Base-by-base conservation (phyloP, 2,113 vertebrate genomes). In the Sapayoa aenigma region DNA sequence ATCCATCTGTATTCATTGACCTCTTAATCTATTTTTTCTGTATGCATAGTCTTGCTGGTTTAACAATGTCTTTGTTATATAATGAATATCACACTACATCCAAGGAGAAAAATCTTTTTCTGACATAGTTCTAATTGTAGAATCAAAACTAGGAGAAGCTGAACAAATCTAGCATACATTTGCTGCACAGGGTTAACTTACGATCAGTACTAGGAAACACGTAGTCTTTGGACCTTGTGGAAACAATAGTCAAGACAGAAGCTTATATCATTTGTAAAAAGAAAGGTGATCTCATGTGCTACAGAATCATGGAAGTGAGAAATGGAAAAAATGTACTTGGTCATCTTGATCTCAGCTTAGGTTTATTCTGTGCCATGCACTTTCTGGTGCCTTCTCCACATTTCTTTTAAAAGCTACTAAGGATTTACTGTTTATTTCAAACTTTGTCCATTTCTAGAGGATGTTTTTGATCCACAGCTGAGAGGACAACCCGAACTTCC, bases 261-360 rank as follows among this genome's bases (percentile, higher is more conserved):
- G 59, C 90, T 86, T 86, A 59, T 92, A 53, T 88, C 8, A 81
- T 94, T 89, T 92, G 71, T 55, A 8, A 71, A 88, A 84, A 93
- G 83, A 86, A 94, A 95, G 83, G 46, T n/a, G 87, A 84, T 90
- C 50, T 95, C 90, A 77, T 91, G 27, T 72, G 35, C 37, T 83
- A 56, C 28, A 85, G 55, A 92, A 55, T 50, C 56, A 82, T 1
- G 13, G 90, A 88, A 90, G 63, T 62, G 71, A 88, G 58, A 92
- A 88, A 69, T 66, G 37, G 72, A 88, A 94, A 92, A 91, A 95
- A 80, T 23, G 9, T 47, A 66, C 35, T 77, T 66, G 30, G 37
- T 86, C 72, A 15, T 41, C 72, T 80, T 91, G 72, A 66, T 60
- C 33, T 71, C 59, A 88, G 41, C 33, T 37, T 63, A 60, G 21